A percentile compares a stretch with the other conserved stretches of the same genome.
Evolutionary conservation across 2,797 vertebrate species (phyloP).

Genomic region (Enteromius thamalakanensis): DNA sequence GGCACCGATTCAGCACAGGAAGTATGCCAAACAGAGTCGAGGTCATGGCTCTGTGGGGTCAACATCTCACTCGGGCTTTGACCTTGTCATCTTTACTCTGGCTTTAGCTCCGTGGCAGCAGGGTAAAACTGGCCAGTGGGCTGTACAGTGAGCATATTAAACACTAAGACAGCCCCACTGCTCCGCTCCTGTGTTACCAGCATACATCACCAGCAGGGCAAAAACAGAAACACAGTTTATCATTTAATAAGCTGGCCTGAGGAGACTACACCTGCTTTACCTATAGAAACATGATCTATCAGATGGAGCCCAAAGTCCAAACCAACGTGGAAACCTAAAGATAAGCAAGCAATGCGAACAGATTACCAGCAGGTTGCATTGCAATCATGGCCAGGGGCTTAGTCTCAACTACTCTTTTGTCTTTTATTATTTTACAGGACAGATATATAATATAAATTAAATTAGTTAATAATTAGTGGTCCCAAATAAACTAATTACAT

Average conservation of each 20-base stretch:
- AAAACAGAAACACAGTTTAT: constrained; percentile 53
- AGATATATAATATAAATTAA: not conserved
- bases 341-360: constrained; percentile 17
- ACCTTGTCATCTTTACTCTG: constrained; percentile 33
- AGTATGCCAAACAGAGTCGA: constrained; percentile 49
- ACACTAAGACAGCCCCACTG: constrained; percentile 51
- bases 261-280: constrained; percentile 41
- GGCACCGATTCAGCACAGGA: constrained; percentile 28
- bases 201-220: constrained; percentile 49
- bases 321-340: not conserved
- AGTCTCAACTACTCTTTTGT: not conserved
- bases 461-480: not conserved
- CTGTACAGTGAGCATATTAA: constrained; percentile 49
- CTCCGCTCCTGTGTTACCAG: constrained; percentile 40
- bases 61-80: constrained; percentile 52
- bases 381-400: not conserved
- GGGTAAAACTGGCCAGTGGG: constrained; percentile 46
- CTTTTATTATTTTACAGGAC: not conserved
- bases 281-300: constrained; percentile 14
- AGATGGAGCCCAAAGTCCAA: constrained; percentile 3
- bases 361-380: not conserved
- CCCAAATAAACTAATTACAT: too few relatives aligned
- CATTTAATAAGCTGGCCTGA: constrained; percentile 58
- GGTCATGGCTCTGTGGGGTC: constrained; percentile 51
- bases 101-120: constrained; percentile 37